Evolutionary conservation across 2,888 invertebrate genomes (phyloP).

Genomic region (Tinea trinotella): DNA sequence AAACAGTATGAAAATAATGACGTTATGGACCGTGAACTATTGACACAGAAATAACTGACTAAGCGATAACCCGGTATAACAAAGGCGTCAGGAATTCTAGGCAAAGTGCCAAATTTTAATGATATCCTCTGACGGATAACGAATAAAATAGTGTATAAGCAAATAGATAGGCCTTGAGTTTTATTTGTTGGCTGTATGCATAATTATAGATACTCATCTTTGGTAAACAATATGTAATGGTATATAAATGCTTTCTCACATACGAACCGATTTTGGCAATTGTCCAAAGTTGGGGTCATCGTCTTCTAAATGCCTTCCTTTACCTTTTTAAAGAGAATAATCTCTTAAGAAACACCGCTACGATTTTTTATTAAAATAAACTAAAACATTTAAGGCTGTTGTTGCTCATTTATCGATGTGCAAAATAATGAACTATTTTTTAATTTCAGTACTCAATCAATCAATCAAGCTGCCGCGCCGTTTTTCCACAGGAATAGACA

Average conservation of each 20-base stretch:
- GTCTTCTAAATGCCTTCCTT: slow-evolving; percentile 1
- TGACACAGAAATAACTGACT: slow-evolving; percentile 13
- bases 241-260: slow-evolving; percentile 11
- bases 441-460: too few species aligned
- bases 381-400: neutral
- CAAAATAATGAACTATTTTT: too few species aligned
- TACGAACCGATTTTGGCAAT: slow-evolving; percentile 6
- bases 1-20: slow-evolving; percentile 8
- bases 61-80: slow-evolving; percentile 8
- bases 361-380: neutral
- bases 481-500: too few species aligned
- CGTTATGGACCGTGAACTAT: slow-evolving; percentile 19
- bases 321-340: slow-evolving; percentile 11
- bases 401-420: too few species aligned
- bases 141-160: slow-evolving; percentile 11
- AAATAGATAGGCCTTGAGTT: slow-evolving; percentile 16
- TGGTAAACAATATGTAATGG: slow-evolving; percentile 14
- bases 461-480: too few species aligned
- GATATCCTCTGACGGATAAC: slow-evolving; percentile 16
- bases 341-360: neutral
- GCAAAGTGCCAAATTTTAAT: slow-evolving; percentile 19
- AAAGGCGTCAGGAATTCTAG: slow-evolving; percentile 15
- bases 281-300: neutral
- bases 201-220: slow-evolving; percentile 15
- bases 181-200: slow-evolving; percentile 14